Evolutionary conservation across 2,888 invertebrate genomes (phyloP).

Genomic region (Epinotia demarniana): DNA sequence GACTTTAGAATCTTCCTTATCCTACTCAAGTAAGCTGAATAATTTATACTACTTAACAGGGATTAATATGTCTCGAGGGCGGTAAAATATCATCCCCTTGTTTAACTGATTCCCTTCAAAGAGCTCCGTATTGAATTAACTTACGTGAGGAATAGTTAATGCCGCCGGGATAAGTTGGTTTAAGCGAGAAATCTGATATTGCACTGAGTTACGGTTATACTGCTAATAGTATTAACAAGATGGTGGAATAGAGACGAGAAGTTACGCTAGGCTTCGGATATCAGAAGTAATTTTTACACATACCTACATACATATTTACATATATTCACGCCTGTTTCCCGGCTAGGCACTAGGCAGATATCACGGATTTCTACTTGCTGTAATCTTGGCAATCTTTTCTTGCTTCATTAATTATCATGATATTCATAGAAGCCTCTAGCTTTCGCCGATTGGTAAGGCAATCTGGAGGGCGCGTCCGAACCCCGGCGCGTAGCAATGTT

Average conservation of each 20-base stretch:
- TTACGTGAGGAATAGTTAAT: conserved; percentile 37
- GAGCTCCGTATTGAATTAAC: conserved; percentile 41
- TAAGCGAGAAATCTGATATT: conserved; percentile 37
- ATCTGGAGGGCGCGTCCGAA: no score
- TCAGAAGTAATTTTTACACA: not conserved
- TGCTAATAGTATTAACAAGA: conserved; percentile 15
- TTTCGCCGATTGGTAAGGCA: no score
- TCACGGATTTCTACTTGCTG: no score
- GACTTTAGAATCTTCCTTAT: conserved; percentile 35
- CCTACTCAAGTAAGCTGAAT: conserved; percentile 62
- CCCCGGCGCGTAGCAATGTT: no score
- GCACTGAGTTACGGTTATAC: conserved; percentile 15
- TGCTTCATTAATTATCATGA: no score
- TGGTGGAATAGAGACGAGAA: not conserved
- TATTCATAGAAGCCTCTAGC: no score
- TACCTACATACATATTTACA: not conserved
- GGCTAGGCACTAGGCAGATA: no score
- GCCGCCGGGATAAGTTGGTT: conserved; percentile 29
- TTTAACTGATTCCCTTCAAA: conserved; percentile 43
- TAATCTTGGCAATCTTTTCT: no score
- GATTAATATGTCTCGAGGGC: conserved; percentile 71
- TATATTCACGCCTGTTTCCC: no score
- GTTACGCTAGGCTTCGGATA: not conserved
- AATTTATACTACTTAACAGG: conserved; percentile 75
- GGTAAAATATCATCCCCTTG: conserved; percentile 65